phyloP scores from a whole-genome alignment of 2,113 vertebrate species.

The Pteronura brasiliensis region DNA sequence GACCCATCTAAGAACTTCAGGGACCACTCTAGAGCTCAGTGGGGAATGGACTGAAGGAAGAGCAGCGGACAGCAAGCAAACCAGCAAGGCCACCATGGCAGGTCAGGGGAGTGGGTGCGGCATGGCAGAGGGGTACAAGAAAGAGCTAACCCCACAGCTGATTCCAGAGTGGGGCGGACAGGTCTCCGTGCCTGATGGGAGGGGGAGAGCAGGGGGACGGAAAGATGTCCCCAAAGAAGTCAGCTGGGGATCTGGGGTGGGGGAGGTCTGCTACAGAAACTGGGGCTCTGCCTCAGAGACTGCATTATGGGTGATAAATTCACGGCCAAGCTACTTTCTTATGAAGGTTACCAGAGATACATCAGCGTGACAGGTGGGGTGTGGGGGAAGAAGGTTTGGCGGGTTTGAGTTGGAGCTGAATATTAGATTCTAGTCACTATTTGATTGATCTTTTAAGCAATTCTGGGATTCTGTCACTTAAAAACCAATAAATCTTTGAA shows the following conservation, averaged over 20 bases:
- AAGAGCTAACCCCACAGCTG: neutral
- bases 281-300: neutral
- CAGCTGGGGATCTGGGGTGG: neutral
- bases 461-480: constrained; percentile 75
- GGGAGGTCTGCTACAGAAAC: neutral
- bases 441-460: constrained; percentile 74
- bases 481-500: constrained; percentile 78
- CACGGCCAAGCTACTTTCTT: constrained; percentile 55
- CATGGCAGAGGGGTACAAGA: neutral
- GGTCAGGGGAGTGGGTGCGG: neutral
- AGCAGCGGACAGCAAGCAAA: neutral
- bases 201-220: neutral
- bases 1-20: constrained; percentile 43
- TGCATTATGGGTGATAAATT: constrained; percentile 59
- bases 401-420: constrained; percentile 55
- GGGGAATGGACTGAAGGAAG: neutral
- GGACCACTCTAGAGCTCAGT: neutral
- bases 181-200: neutral
- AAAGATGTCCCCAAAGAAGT: neutral
- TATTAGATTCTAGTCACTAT: constrained; percentile 70
- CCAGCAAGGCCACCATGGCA: neutral
- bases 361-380: constrained; percentile 65
- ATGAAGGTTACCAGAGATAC: constrained; percentile 69
- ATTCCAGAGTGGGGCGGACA: neutral
- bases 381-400: constrained; percentile 17